A percentile compares a stretch with the other conserved stretches of the same genome.
Conservation (phyloP, 1,140 invertebrate genomes). For the Pseudomyrmex gracilis region DNA sequence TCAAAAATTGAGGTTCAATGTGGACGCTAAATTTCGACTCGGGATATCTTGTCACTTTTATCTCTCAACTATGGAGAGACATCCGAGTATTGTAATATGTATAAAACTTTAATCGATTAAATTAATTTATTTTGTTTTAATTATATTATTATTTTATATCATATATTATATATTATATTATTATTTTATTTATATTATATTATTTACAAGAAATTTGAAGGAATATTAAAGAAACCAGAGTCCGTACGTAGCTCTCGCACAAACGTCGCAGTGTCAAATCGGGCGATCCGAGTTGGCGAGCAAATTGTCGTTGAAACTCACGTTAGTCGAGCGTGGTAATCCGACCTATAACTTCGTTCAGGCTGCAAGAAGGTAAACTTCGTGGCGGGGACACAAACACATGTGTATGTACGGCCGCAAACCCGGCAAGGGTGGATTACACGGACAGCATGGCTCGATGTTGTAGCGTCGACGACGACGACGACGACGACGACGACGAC, state of each 20-base stretch:
- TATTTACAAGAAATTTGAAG: not conserved
- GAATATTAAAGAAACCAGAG: not conserved
- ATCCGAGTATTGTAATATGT: too few relatives aligned
- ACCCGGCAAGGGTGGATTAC: constrained; percentile 44
- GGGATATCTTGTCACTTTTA: too few relatives aligned
- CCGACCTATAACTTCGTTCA: constrained; percentile 57
- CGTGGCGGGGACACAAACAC: constrained; percentile 45
- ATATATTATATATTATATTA: too few relatives aligned
- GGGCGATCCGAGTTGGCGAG: constrained; percentile 52
- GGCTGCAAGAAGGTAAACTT: constrained; percentile 67
- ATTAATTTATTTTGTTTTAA: too few relatives aligned
- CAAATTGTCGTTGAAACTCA: constrained; percentile 52
- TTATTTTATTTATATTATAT: too few relatives aligned
- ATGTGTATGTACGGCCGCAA: constrained; percentile 10
- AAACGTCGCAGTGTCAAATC: constrained; percentile 35
- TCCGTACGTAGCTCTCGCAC: constrained; percentile 8
- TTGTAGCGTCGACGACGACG: not conserved
- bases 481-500: not conserved
- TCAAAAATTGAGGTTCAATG: too few relatives aligned
- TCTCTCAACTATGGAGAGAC: too few relatives aligned
- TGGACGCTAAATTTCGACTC: too few relatives aligned
- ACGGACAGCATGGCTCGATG: constrained; percentile 1
- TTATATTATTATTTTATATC: too few relatives aligned
- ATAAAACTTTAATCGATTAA: too few relatives aligned
- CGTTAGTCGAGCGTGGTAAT: constrained; percentile 62